Conservation (phyloP, 2,797 vertebrate genomes). For the Buphagus erythrorhynchus region DNA sequence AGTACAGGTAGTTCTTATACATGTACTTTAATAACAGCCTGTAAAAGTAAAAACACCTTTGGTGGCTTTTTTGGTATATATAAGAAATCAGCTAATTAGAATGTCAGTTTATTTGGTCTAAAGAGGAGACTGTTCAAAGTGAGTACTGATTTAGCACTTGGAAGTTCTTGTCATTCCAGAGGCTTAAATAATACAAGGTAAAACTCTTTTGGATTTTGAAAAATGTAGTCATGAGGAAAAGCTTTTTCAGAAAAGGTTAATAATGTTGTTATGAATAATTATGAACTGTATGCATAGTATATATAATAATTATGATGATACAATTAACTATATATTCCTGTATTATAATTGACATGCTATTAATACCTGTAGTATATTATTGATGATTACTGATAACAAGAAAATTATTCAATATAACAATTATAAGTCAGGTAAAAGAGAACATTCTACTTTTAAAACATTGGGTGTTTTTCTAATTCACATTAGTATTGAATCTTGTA, state of each 20-base stretch:
- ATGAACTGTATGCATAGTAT: not conserved
- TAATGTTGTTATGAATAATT: not conserved
- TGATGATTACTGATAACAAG: not conserved
- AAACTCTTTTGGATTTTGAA: not conserved
- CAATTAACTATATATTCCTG: not conserved
- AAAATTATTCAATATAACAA: not conserved
- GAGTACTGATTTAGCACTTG: not conserved
- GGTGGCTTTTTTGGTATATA: not conserved
- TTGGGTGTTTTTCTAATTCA: rapidly evolving
- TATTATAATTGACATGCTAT: not conserved
- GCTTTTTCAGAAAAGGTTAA: not conserved
- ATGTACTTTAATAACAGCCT: not conserved
- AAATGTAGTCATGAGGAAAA: not conserved
- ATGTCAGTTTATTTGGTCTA: not conserved
- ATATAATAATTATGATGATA: not conserved
- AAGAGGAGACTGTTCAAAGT: not conserved
- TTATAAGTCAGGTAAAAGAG: not conserved
- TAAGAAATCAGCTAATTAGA: not conserved
- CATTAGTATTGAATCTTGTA: not conserved
- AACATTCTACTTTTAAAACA: not conserved
- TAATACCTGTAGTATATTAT: not conserved
- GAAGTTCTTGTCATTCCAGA: not conserved
- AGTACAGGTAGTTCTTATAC: not conserved
- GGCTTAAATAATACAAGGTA: not conserved
- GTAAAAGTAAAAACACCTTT: not conserved